Evolutionary conservation across 1,140 invertebrate species (phyloP).

Genomic region (Nixonia krombeini): DNA sequence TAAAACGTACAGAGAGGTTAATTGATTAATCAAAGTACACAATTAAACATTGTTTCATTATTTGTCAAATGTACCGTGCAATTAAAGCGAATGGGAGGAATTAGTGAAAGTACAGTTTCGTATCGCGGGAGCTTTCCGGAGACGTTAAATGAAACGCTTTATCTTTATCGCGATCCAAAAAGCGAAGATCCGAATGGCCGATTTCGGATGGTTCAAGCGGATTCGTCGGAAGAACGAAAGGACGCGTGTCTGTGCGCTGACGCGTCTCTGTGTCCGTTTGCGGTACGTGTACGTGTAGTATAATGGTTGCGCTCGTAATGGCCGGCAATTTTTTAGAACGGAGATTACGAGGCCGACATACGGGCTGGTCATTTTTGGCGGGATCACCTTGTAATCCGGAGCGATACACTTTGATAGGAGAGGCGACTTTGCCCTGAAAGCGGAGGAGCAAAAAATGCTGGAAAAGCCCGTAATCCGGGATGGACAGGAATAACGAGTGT

Average conservation of each 20-base stretch:
- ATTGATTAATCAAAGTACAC: too few species aligned
- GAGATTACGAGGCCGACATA: constrained; percentile 56
- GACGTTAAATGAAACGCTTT: background rate
- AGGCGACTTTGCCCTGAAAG: constrained; percentile 53
- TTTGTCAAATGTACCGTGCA: background rate
- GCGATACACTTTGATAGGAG: constrained; percentile 61
- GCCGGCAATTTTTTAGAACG: constrained; percentile 50
- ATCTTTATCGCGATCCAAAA: constrained; percentile 8
- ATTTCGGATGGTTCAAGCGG: constrained; percentile 36
- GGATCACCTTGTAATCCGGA: constrained; percentile 59
- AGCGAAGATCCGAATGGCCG: constrained; percentile 16
- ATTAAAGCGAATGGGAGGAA: background rate
- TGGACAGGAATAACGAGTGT: constrained; percentile 69
- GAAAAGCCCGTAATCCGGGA: constrained; percentile 63
- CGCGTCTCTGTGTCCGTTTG: too few species aligned
- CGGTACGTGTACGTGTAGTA: background rate
- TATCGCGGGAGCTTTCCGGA: too few species aligned
- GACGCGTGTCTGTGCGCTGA: constrained; percentile 16
- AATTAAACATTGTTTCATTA: too few species aligned
- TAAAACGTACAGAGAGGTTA: too few species aligned
- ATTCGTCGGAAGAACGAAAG: constrained; percentile 11
- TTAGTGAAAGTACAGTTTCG: too few species aligned
- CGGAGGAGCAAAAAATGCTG: constrained; percentile 46
- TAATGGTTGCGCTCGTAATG: constrained; percentile 40
- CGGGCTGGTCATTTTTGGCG: constrained; percentile 57